Base-by-base conservation (phyloP, 2,888 invertebrate species). In the Pyrrhosoma nymphula region DNA sequence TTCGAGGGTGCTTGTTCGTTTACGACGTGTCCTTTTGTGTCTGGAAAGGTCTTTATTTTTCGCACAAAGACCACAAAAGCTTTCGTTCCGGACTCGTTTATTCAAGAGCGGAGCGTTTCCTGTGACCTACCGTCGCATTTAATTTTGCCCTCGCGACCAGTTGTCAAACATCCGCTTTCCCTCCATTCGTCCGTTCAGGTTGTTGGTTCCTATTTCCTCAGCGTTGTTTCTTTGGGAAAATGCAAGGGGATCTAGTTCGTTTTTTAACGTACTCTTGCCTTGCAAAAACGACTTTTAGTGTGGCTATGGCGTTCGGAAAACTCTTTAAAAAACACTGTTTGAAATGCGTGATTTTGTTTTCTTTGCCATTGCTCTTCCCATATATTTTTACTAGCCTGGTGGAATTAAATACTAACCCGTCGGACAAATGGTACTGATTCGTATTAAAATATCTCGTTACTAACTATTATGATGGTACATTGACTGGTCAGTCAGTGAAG, bases 31-130 rank as follows among this genome's bases (percentile, higher is more conserved):
- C 82, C 82, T 82, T 82, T 82, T 82, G 82, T 82, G 82, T 82
- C 82, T 82, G 82, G 82, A 35, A 82, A 82, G 82, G 82, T 82
- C 82, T 82, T 82, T 82, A 82, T 82, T 82, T 82, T 82, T 82
- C 82, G 14, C 82, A 82, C 82, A 82, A 82, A 35, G 35, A 35
- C 82, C 16, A 82, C 82, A 82, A 82, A 82, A 82, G 82, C 82
- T 35, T 82, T 82, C 35, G 82, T 82, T 35, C 82, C 82, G 35
- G 82, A 82, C 82, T 82, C 82, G 30, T 82, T 82, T 82, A 82
- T 35, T 82, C 82, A 82, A 35, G 35, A 82, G 82, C 0, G 82
- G 82, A 82, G 26, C 82, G 35, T 82, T 82, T 82, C 82, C 82
- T 82, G 82, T 82, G 82, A 82, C 82, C 82, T 82, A 23, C 30